phyloP scores from a whole-genome alignment of 1,140 invertebrate species.

The Heterodera schachtii region DNA sequence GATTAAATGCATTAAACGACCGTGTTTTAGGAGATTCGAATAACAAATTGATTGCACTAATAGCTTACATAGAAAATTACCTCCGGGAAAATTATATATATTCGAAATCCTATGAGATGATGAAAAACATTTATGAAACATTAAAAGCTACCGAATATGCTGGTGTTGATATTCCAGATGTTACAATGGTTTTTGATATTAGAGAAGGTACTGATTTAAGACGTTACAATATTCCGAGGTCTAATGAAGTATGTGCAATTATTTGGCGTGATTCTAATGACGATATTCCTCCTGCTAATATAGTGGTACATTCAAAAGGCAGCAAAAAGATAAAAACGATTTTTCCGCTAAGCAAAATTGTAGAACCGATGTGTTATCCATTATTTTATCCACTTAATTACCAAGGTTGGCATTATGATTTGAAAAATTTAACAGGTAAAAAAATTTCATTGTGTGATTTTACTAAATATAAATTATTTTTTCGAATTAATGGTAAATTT shows the following conservation, averaged over 20 bases:
- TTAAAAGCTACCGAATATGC: neutral
- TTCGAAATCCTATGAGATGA: neutral
- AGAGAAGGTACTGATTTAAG: neutral
- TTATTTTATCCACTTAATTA: conserved; percentile 24
- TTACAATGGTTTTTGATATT: neutral
- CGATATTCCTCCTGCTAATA: neutral
- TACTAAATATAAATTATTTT: too few relatives aligned
- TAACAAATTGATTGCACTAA: neutral
- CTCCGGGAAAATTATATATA: conserved; percentile 12
- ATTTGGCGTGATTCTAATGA: too few relatives aligned
- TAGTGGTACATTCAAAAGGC: neutral
- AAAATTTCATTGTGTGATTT: too few relatives aligned
- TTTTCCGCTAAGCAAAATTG: neutral
- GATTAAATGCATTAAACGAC: neutral
- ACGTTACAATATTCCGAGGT: neutral
- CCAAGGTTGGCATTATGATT: too few relatives aligned
- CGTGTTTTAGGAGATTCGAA: neutral
- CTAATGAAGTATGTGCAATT: too few relatives aligned
- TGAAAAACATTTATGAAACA: too few relatives aligned
- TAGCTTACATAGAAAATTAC: neutral
- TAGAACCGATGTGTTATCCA: conserved; percentile 13
- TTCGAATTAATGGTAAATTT: too few relatives aligned
- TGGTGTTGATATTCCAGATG: neutral
- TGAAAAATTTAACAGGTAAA: too few relatives aligned
- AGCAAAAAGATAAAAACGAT: neutral